A percentile compares a stretch with the other conserved stretches of the same genome.
Conservation (phyloP, 1,140 invertebrate genomes). For the Propsilocerus akamusi region DNA sequence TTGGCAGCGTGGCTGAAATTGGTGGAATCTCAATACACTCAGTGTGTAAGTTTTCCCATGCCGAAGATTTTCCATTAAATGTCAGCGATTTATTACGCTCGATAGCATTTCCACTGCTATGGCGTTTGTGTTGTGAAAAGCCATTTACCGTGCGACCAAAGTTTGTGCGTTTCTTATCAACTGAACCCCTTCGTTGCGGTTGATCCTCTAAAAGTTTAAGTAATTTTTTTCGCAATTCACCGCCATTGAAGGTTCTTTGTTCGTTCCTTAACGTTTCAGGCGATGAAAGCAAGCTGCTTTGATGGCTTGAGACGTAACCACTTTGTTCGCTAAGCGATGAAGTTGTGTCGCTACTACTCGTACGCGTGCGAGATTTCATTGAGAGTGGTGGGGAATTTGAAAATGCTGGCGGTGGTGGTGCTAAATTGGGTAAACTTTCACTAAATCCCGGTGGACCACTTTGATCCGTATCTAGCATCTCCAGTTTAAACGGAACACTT, state of each 20-base stretch:
- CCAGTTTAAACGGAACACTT: constrained; percentile 37
- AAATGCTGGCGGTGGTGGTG: constrained; percentile 26
- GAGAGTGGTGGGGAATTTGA: constrained; percentile 15
- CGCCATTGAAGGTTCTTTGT: constrained; percentile 33
- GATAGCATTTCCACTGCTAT: background rate
- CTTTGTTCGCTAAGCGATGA: constrained; percentile 56
- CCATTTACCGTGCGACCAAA: background rate
- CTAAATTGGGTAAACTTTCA: constrained; percentile 41
- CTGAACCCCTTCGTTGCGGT: constrained; percentile 1
- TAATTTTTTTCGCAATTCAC: constrained; percentile 33
- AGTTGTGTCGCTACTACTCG: constrained; percentile 33
- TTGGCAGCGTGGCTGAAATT: background rate
- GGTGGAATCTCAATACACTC: background rate
- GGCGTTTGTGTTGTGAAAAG: background rate
- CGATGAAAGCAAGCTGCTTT: constrained; percentile 34
- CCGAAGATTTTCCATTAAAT: background rate
- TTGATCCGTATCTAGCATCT: constrained; percentile 14
- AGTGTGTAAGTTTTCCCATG: background rate
- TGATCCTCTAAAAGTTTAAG: constrained; percentile 31
- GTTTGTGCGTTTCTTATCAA: constrained; percentile 7
- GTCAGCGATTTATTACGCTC: background rate
- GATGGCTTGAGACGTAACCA: constrained; percentile 53
- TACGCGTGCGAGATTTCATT: constrained; percentile 6
- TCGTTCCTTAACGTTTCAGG: constrained; percentile 27
- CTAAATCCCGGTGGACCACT: constrained; percentile 23